Evolutionary conservation across 2,113 vertebrate genomes (phyloP).

Genomic region (Madoqua kirkii): DNA sequence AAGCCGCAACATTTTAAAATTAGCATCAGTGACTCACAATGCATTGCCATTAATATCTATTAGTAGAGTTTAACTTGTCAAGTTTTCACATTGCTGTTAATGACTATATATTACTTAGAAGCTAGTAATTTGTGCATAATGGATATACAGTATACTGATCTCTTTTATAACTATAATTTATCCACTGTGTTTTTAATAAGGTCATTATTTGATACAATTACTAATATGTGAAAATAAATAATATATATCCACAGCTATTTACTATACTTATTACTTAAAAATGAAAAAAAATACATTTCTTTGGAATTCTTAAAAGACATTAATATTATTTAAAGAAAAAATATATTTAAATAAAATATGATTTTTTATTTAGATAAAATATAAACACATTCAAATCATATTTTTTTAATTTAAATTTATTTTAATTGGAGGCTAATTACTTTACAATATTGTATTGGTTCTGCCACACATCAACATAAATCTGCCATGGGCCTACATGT

Average conservation of each 20-base stretch:
- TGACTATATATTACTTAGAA: conserved; percentile 60
- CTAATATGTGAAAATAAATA: not conserved
- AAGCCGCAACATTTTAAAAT: conserved; percentile 67
- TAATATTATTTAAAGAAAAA: conserved; percentile 23
- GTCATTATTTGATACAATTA: conserved; percentile 59
- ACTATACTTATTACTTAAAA: conserved; percentile 40
- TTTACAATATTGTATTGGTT: too few relatives aligned
- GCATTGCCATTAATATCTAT: conserved; percentile 58
- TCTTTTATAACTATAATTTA: conserved; percentile 56
- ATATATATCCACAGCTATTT: conserved; percentile 1
- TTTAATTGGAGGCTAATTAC: too few relatives aligned
- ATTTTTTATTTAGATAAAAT: conserved; percentile 47
- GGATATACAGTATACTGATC: conserved; percentile 31
- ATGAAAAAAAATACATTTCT: not conserved
- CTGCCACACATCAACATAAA: too few relatives aligned
- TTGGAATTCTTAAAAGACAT: not conserved
- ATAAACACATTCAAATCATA: conserved; percentile 36
- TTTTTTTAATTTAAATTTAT: not conserved
- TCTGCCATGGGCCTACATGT: too few relatives aligned
- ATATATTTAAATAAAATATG: conserved; percentile 36
- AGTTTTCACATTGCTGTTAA: conserved; percentile 50
- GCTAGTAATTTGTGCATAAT: conserved; percentile 51
- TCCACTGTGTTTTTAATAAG: conserved; percentile 50
- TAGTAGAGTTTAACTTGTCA: conserved; percentile 66
- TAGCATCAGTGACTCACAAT: conserved; percentile 49